Conservation (phyloP, 2,113 vertebrate genomes). For the Tonatia bakeri region DNA sequence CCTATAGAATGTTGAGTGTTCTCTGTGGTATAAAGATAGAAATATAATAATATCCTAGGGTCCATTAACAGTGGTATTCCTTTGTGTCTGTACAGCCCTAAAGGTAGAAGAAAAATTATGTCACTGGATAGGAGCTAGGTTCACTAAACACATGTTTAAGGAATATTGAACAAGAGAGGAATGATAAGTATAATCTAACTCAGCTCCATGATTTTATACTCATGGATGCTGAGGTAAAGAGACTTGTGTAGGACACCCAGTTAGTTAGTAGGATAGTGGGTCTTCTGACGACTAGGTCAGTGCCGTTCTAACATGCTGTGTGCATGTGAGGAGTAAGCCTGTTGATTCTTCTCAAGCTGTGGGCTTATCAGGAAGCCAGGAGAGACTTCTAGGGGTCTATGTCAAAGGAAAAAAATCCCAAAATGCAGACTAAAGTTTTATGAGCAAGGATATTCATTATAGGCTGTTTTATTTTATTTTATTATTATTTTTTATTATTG, state of each 20-base stretch:
- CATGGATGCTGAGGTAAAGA: background rate
- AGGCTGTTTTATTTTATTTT: background rate
- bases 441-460: background rate
- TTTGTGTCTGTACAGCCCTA: background rate
- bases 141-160: background rate
- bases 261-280: background rate
- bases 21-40: background rate
- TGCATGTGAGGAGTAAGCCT: background rate
- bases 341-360: background rate
- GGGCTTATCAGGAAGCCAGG: background rate
- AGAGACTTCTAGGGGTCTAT: background rate
- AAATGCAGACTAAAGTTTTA: slow-evolving; percentile 2
- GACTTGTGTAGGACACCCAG: background rate
- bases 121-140: background rate
- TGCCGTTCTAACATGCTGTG: background rate
- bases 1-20: background rate
- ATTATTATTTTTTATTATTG: no score
- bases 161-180: background rate
- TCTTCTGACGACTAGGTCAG: background rate
- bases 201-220: background rate
- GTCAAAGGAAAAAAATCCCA: background rate
- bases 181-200: background rate
- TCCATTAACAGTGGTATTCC: background rate
- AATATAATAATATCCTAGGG: background rate
- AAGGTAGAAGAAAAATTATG: background rate